These are phyloP conservation scores for Casuarius casuarius DNA, from an alignment of 2,113 vertebrate genomes.

Conservation along the genomic window DNA sequence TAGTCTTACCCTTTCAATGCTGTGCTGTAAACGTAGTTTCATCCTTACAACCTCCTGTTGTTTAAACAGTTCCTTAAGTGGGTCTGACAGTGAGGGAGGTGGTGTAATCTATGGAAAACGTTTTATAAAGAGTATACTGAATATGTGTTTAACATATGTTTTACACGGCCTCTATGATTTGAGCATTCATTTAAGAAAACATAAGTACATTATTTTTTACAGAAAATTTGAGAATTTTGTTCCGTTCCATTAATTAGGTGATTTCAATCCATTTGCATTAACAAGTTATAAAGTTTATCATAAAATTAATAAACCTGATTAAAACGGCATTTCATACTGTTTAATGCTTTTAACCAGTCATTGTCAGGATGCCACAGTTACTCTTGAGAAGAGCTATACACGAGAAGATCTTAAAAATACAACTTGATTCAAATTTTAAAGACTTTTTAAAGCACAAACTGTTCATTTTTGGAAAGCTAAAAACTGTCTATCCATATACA, in stretches of 20 bases:
- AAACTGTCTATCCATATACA: neutral
- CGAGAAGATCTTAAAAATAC: neutral
- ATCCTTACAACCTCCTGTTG: conserved; percentile 98
- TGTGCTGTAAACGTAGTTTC: conserved; percentile 96
- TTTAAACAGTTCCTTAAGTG: conserved; percentile 97
- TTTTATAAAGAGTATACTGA: neutral
- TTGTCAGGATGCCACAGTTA: neutral
- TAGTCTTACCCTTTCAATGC: conserved; percentile 92
- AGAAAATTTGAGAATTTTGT: neutral
- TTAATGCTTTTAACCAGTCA: neutral
- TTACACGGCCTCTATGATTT: neutral
- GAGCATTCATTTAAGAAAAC: neutral
- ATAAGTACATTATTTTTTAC: neutral
- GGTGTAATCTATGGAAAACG: conserved; percentile 89
- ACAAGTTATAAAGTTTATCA: neutral
- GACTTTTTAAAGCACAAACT: neutral
- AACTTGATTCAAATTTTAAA: neutral
- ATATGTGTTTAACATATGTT: neutral
- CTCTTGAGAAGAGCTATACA: neutral
- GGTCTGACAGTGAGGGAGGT: conserved; percentile 93
- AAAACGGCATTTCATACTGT: neutral
- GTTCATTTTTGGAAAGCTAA: neutral
- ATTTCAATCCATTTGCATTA: neutral
- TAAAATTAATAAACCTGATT: neutral
- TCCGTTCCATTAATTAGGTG: neutral